Base-by-base conservation (phyloP, 2,888 invertebrate species). In the Gastracanthus pulcherrimus region DNA sequence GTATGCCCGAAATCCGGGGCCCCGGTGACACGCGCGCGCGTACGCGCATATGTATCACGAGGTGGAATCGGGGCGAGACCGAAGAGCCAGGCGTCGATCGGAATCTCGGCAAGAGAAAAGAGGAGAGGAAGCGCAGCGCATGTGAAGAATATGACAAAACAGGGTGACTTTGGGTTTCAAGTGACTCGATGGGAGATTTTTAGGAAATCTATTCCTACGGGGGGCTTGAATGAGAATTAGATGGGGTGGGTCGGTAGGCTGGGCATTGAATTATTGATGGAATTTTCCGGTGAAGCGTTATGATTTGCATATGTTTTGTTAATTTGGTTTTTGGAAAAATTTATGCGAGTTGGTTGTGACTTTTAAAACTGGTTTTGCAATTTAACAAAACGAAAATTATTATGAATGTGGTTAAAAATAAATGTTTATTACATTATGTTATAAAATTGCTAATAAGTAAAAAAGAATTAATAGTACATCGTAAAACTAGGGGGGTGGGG, bases 81-180 rank as follows among this genome's bases (percentile, higher is more conserved):
- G n/a, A n/a, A n/a, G n/a, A n/a, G n/a, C n/a, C n/a, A 70, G 70
- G 34, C 51, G 31, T 45, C 36, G 77, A 77, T 81, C 60, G 31
- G 19, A 81, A 81, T 81, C 72, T 72, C 9, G 41, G 23, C 45
- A 34, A 34, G 41, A n/a, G n/a, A n/a, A n/a, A n/a, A n/a, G 19
- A 70, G 23, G 26, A 31, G 72, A 45, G 19, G 31, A 60, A 60
- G 74, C 19, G 26, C 19, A 51, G 23, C 26, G 36, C 66, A 2
- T 45, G 9, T 23, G 16, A n/a, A 55, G 64, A 78, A 26, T 34
- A 60, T 51, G 69, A 74, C 64, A 66, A 75, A 71, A 71, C 64
- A 76, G 72, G 80, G 80, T 80, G 80, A 82, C 80, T 76, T 74
- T 67, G 16, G 48, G 23, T 60, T 71, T 76, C 26, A n/a, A 80